Evolutionary conservation across 92 coral and sea anemone genomes (phyloP).

Genomic region (Palythoa caribaeorum): DNA sequence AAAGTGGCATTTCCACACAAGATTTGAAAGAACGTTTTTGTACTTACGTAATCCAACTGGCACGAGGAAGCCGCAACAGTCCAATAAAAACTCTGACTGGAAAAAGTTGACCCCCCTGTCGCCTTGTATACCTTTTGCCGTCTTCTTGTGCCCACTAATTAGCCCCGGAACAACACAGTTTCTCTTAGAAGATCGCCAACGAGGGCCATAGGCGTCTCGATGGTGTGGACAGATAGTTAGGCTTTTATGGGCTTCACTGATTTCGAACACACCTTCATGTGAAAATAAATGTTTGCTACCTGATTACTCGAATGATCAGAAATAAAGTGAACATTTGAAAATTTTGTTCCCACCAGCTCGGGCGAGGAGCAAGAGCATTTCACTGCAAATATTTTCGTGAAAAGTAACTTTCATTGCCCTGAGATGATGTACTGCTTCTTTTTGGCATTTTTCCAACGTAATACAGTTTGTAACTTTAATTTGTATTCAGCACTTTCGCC

Average conservation of each 20-base stretch:
- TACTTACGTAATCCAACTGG: constrained; percentile 1
- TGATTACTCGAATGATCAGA: neutral
- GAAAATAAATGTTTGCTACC: neutral
- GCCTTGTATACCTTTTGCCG: neutral
- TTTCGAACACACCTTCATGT: constrained; percentile 14
- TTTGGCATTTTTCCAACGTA: neutral
- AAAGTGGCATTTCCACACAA: neutral
- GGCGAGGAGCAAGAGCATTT: constrained; percentile 24
- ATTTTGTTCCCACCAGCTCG: constrained; percentile 17
- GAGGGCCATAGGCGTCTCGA: constrained; percentile 31
- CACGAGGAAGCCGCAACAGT: neutral
- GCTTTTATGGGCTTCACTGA: neutral
- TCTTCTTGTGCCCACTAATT: constrained; percentile 6
- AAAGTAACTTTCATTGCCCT: constrained; percentile 15
- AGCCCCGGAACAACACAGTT: constrained; percentile 20
- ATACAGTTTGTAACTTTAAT: constrained; percentile 4
- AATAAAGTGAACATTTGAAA: constrained; percentile 3
- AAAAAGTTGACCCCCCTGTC: neutral
- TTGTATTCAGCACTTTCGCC: constrained; percentile 1
- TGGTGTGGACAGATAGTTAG: constrained; percentile 41
- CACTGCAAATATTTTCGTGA: constrained; percentile 8
- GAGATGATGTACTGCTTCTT: constrained; percentile 4
- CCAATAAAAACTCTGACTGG: constrained; percentile 11
- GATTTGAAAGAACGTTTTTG: neutral
- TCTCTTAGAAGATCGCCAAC: constrained; percentile 39